phyloP scores from a whole-genome alignment of 2,888 invertebrate species.

The Tetranychus truncatus region DNA sequence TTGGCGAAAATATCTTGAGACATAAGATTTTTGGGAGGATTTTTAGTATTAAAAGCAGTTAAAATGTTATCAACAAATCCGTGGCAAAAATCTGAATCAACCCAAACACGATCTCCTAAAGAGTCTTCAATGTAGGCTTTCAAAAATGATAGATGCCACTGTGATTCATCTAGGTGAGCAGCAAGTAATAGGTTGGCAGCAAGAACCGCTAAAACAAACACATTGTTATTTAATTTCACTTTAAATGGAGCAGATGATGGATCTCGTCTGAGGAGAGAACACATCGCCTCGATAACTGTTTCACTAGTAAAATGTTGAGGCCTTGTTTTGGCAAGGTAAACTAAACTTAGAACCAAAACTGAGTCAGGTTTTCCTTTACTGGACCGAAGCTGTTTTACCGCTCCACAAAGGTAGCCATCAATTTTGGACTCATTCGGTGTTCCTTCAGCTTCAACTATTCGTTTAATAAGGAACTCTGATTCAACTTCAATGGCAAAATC shows the following conservation, averaged over 20 bases:
- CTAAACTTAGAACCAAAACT: conserved; percentile 52
- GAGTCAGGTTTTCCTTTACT: conserved; percentile 67
- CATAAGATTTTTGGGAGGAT: conserved; percentile 50
- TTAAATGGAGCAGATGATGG: conserved; percentile 35
- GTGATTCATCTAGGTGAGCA: conserved; percentile 56
- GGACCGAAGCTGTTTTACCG: conserved; percentile 56
- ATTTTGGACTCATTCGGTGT: conserved; percentile 31
- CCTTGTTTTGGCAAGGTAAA: conserved; percentile 59
- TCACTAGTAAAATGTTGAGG: conserved; percentile 42
- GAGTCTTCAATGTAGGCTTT: conserved; percentile 90
- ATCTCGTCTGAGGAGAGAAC: conserved; percentile 62
- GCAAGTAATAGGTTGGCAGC: conserved; percentile 64
- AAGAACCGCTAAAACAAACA: conserved; percentile 44
- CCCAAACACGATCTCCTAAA: conserved; percentile 76
- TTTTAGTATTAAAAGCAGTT: conserved; percentile 61
- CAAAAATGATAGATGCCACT: conserved; percentile 80
- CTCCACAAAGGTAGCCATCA: conserved; percentile 66
- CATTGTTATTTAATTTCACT: conserved; percentile 51
- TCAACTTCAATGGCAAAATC: conserved; percentile 5
- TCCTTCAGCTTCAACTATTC: conserved; percentile 7
- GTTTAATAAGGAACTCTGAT: not conserved
- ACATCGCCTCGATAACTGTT: conserved; percentile 43
- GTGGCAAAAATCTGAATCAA: conserved; percentile 74
- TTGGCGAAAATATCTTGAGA: conserved; percentile 32
- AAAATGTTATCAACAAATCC: conserved; percentile 76